phyloP scores from a whole-genome alignment of 2,888 invertebrate species.

The Terebella lapidaria region DNA sequence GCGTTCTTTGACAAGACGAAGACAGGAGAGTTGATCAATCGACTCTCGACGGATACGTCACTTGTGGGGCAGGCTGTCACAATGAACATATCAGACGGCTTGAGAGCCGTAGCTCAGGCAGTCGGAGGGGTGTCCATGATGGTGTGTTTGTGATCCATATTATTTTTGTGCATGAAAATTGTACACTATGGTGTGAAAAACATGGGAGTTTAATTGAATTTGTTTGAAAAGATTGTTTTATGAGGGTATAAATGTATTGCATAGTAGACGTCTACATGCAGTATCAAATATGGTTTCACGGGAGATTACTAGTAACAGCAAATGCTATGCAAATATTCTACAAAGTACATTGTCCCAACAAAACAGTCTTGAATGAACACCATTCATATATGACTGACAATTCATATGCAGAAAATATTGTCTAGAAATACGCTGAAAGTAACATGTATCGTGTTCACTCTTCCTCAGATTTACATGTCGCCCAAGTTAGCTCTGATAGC shows the following conservation, averaged over 20 bases:
- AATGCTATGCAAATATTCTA: no score
- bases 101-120: constrained; percentile 81
- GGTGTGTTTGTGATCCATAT: constrained; percentile 58
- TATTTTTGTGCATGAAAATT: no score
- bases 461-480: constrained; percentile 89
- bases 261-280: no score
- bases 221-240: neutral
- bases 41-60: constrained; percentile 83
- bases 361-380: no score
- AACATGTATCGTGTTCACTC: no score
- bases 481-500: constrained; percentile 81
- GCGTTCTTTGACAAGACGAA: constrained; percentile 86
- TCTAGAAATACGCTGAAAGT: no score
- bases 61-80: constrained; percentile 88
- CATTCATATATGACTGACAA: no score
- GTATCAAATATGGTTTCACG: no score
- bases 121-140: constrained; percentile 87
- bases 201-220: neutral
- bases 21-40: constrained; percentile 87
- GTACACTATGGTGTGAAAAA: neutral
- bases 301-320: no score
- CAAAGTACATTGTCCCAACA: no score
- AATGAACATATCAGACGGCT: constrained; percentile 89
- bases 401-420: no score
- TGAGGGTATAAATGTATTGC: no score